Evolutionary conservation across 2,888 invertebrate genomes (phyloP).

Genomic region (Andrena marginata): DNA sequence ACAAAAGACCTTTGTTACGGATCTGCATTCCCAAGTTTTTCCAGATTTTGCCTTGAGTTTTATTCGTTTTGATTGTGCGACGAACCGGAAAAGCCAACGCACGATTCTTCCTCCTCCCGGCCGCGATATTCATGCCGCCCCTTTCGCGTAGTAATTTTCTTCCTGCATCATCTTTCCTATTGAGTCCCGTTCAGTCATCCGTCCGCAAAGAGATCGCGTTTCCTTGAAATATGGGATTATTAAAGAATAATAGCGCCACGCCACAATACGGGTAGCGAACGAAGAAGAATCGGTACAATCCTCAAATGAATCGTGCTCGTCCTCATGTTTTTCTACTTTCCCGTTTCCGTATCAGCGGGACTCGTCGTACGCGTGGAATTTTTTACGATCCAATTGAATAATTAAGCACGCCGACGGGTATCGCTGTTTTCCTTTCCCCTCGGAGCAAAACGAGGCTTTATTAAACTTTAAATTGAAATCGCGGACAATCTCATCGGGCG

Average conservation of each 20-base stretch:
- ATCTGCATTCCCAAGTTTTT: slow-evolving; percentile 46
- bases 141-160: slow-evolving; percentile 42
- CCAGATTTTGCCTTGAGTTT: slow-evolving; percentile 47
- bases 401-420: slow-evolving; percentile 18
- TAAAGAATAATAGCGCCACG: neutral
- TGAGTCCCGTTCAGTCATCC: slow-evolving; percentile 29
- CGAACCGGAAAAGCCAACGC: slow-evolving; percentile 45
- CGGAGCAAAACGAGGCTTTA: slow-evolving; percentile 24
- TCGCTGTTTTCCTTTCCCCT: slow-evolving; percentile 9
- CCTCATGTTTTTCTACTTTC: neutral
- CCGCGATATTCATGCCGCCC: slow-evolving; percentile 47
- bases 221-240: slow-evolving; percentile 28
- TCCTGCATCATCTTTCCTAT: slow-evolving; percentile 29
- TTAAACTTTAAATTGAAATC: slow-evolving; percentile 46
- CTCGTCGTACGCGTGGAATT: neutral
- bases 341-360: neutral
- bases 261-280: neutral
- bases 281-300: neutral
- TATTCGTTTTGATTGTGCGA: slow-evolving; percentile 55
- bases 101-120: slow-evolving; percentile 27
- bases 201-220: slow-evolving; percentile 30
- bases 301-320: too few relatives aligned
- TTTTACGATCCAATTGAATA: slow-evolving; percentile 26
- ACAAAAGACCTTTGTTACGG: slow-evolving; percentile 51
- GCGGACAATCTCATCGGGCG: slow-evolving; percentile 29